phyloP scores from a whole-genome alignment of 2,797 vertebrate species.

The Sebastiscus tertius region DNA sequence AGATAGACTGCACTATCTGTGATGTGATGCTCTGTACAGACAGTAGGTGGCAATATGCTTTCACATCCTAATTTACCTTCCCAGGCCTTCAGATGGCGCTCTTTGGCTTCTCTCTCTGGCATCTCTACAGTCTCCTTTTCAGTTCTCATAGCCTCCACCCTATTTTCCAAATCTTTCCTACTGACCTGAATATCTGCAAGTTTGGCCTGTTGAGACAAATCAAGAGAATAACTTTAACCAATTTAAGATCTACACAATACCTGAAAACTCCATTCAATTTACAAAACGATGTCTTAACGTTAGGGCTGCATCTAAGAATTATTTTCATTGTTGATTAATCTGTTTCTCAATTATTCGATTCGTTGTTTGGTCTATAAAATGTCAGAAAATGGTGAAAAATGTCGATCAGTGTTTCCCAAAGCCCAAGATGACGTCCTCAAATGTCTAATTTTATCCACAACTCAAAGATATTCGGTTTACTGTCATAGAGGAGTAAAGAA shows the following conservation, averaged over 20 bases:
- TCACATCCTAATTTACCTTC: constrained; percentile 82
- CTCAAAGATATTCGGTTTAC: too few relatives aligned
- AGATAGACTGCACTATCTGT: background rate
- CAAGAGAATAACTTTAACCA: background rate
- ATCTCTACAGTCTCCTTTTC: constrained; percentile 88
- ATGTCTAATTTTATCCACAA: too few relatives aligned
- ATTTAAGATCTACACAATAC: background rate
- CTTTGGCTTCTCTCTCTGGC: constrained; percentile 92
- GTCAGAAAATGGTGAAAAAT: too few relatives aligned
- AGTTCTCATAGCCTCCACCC: constrained; percentile 83
- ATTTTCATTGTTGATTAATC: too few relatives aligned
- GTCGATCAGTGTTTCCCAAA: too few relatives aligned
- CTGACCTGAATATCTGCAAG: constrained; percentile 79
- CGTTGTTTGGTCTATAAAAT: too few relatives aligned
- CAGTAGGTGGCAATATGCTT: constrained; percentile 21
- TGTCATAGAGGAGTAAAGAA: too few relatives aligned
- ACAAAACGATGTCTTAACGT: background rate
- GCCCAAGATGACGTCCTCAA: too few relatives aligned
- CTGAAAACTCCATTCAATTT: background rate
- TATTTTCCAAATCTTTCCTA: constrained; percentile 84
- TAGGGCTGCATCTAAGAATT: too few relatives aligned
- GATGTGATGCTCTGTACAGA: background rate
- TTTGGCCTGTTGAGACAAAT: constrained; percentile 77
- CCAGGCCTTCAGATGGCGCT: constrained; percentile 89
- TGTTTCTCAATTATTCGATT: too few relatives aligned